A percentile compares a stretch with the other conserved stretches of the same genome.
Evolutionary conservation across 2,888 invertebrate species (phyloP).

Genomic region (Onthophagus sagittarius): DNA sequence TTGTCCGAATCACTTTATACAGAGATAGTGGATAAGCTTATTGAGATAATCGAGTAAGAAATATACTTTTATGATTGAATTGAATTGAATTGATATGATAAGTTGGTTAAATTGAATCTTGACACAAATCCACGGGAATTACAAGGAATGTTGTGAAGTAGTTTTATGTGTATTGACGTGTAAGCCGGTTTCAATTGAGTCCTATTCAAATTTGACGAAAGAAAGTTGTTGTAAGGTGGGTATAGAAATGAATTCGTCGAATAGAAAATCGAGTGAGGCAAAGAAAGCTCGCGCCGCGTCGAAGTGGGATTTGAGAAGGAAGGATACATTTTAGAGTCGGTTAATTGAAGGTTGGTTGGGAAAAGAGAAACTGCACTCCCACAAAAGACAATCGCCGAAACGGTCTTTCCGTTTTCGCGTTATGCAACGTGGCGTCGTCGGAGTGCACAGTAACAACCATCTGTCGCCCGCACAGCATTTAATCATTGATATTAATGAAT

Average conservation of each 20-base stretch:
- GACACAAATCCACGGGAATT: constrained; percentile 7
- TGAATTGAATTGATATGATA: not conserved
- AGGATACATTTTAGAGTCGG: not conserved
- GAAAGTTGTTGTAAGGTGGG: not conserved
- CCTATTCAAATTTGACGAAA: not conserved
- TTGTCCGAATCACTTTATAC: not conserved
- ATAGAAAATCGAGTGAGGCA: not conserved
- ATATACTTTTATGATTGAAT: not conserved
- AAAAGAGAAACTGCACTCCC: not conserved
- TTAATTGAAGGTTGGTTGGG: not conserved
- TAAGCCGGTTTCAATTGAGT: not conserved
- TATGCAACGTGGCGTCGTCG: not conserved
- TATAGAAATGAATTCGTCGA: not conserved
- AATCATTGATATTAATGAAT: constrained; percentile 12
- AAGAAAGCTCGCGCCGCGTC: not conserved
- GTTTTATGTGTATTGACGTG: not conserved
- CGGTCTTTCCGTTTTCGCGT: not conserved
- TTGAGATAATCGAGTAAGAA: not conserved
- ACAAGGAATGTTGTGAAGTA: not conserved
- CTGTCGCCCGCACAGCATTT: not conserved
- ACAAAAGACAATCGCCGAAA: not conserved
- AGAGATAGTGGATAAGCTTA: not conserved
- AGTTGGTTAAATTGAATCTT: not conserved
- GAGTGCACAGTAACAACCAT: not conserved
- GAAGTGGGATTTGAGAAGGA: not conserved